These are phyloP conservation scores for Artemia sinica DNA, from an alignment of 2,888 invertebrate genomes.

Conservation along the genomic window DNA sequence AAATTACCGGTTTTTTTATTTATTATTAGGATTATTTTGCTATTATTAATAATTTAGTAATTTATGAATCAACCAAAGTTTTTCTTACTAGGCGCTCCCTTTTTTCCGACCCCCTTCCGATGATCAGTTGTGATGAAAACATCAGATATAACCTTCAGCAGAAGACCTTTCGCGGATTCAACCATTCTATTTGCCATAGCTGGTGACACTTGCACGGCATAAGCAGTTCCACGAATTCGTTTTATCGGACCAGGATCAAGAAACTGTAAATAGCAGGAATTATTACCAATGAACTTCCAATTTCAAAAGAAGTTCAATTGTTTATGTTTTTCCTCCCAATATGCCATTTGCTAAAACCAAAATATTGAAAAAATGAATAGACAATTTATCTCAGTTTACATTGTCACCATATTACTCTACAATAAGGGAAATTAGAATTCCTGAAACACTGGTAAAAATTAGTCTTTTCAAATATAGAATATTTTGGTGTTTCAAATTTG, in stretches of 20 bases:
- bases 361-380: too few species aligned
- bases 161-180: constrained; percentile 72
- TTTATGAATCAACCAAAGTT: not conserved
- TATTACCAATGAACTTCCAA: not conserved
- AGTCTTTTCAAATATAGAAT: too few species aligned
- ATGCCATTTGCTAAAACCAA: too few species aligned
- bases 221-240: constrained; percentile 76
- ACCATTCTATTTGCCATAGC: constrained; percentile 81
- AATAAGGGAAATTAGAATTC: too few species aligned
- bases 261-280: constrained; percentile 28
- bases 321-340: too few species aligned
- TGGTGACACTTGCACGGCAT: constrained; percentile 77
- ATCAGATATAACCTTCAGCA: constrained; percentile 80
- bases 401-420: too few species aligned
- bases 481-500: too few species aligned
- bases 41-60: constrained; percentile 31
- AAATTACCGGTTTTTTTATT: not conserved
- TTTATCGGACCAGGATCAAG: constrained; percentile 72
- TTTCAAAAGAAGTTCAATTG: too few species aligned
- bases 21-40: constrained; percentile 17
- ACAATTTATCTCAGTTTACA: too few species aligned
- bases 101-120: constrained; percentile 65
- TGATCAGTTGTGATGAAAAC: constrained; percentile 90
- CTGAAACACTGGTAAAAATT: too few species aligned
- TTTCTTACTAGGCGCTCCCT: constrained; percentile 53